Evolutionary conservation across 2,797 vertebrate genomes (phyloP), one percentile per base, ranked within the genome.

Genomic region (Ispidina lecontei): DNA sequence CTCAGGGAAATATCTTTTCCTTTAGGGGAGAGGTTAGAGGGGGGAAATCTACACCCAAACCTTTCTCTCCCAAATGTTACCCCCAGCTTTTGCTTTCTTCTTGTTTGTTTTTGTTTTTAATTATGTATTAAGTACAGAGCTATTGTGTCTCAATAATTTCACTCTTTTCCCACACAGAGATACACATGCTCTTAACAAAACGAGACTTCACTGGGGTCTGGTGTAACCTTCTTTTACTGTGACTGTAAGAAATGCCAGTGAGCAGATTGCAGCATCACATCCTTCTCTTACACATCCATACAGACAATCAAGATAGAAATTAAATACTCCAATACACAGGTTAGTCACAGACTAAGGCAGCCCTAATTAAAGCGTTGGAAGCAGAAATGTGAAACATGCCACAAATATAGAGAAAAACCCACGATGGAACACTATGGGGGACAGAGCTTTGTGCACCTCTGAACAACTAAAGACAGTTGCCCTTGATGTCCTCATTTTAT

Each of bases 161-260:
- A 46, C 7, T 54, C 8, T 55, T 39, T 76, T 51, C 37, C 44
- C 18, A 56, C 37, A 39, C 7, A 19, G 22, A 31, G 33, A 26
- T n/a, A n/a, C 6, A 14, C 0, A 1, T 1, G 1, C 26, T 56
- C 13, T 47, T 47, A 64, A 60, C 6, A 33, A 65, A 84, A 55
- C 20, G 39, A 29, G 33, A 4, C 31, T 60, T 49, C 52, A 14
- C 0, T 58, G 29, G 51, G 28, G 44, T 16, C 25, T 75, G 28
- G n/a, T 82, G 43, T 31, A 47, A 35, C 28, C 14, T 39, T 62
- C 70, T 49, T 80, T 60, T 51, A 41, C 43, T 43, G 4, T 6
- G 29, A 18, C 39, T 9, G 8, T 39, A 52, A 81, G 37, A 67
- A 62, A 33, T 11, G 33, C 47, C 75, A 49, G 28, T 10, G 79